A percentile compares a stretch with the other conserved stretches of the same genome.
phyloP scores from a whole-genome alignment of 2,113 vertebrate species.

The Hymenochirus boettgeri region DNA sequence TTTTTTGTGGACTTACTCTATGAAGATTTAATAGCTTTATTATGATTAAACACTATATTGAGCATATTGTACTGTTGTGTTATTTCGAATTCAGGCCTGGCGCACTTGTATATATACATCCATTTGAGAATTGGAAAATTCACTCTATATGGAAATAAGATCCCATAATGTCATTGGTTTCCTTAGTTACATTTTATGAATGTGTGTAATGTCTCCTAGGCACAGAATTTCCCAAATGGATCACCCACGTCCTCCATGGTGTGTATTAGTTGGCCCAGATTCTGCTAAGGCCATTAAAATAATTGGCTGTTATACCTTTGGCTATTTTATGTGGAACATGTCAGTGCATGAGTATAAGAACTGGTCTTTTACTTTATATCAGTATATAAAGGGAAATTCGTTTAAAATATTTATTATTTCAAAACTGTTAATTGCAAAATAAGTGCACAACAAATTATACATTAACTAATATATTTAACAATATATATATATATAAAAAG shows the following conservation, averaged over 20 bases:
- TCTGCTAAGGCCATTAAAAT: neutral
- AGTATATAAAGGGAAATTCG: neutral
- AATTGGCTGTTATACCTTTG: conserved; percentile 1
- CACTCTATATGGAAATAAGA: conserved; percentile 5
- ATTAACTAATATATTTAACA: no score
- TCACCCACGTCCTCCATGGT: neutral
- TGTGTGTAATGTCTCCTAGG: conserved; percentile 3
- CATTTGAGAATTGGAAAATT: neutral
- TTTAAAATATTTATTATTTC: no score
- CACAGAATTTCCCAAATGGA: conserved; percentile 4
- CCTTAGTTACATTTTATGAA: conserved; percentile 1
- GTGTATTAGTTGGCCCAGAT: neutral
- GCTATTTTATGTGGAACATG: conserved; percentile 2
- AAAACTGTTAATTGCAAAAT: no score
- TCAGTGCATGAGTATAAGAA: neutral
- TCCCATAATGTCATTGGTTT: neutral
- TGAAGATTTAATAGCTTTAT: no score
- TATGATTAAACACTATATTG: no score
- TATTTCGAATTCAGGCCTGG: neutral
- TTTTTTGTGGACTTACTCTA: no score
- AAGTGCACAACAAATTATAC: no score
- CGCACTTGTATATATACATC: neutral
- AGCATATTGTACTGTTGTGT: neutral
- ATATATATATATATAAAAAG: no score
- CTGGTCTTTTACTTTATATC: neutral